Evolutionary conservation across 2,113 vertebrate species (phyloP), one percentile per base, ranked within the genome.

Genomic region (Chlorodrepanis virens): DNA sequence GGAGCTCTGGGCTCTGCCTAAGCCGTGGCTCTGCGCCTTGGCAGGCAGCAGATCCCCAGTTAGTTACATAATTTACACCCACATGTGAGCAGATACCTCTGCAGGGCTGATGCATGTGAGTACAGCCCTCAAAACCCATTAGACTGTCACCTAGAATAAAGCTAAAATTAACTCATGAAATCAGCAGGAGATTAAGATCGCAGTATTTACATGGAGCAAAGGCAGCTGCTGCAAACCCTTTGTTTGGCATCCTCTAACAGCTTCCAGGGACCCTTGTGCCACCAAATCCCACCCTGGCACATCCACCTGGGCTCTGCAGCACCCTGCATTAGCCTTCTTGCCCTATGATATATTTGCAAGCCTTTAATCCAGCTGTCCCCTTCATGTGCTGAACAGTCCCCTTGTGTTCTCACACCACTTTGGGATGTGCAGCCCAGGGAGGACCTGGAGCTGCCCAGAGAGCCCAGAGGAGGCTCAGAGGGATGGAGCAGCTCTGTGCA

Each of bases 71-170:
- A 94, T 42, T 75, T 1, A 74, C 96, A 92, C 95, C 94, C 93
- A 94, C 95, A 5, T 3, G 5, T 2, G 23, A 86, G 78, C 21
- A 40, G 88, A 44, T 78, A 78, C 42, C 35, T 13, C 92, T 91
- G 86, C 39, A 19, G 72, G 79, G 86, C 85, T 95, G 90, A 85
- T 72, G 67, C 20, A 7, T 20, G 11, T 14, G 75, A 80, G 83
- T 7, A 80, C 76, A 77, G 45, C 45, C 75, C 92, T 78, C 91
- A 74, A 81, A 95, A 93, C 45, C 83, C 86, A 93, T 93, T 91
- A 94, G 93, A 87, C 86, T 96, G 94, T 71, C 94, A 96, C 83
- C 81, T 79, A 79, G 87, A 92, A 84, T 53, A 64, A 53, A 68
- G 61, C 53, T 87, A 89, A 91, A 94, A 87, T 91, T 95, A 91